Evolutionary conservation across 2,888 invertebrate genomes (phyloP), one percentile per base, ranked within the genome.

Genomic region (Brenthis ino): DNA sequence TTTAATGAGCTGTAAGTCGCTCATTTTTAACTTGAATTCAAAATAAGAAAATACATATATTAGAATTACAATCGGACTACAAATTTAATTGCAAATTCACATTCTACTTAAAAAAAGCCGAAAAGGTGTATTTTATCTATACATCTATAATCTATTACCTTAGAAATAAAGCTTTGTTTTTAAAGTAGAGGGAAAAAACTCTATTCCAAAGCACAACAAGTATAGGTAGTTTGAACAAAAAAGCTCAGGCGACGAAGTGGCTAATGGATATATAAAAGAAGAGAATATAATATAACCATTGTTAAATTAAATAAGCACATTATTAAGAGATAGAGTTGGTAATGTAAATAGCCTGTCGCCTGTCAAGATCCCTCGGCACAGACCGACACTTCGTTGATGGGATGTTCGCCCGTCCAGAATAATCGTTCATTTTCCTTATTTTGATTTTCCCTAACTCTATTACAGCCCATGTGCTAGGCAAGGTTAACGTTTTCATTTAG

Each of bases 331-430:
- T 48, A 47, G 24, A 60, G 28, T 60, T 24, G 51, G 37, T 54
- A 63, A 63, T 63, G 63, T 63, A 53, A 43, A 63, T 63, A 53
- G 53, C 63, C 53, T 63, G 63, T 63, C 53, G 63, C 37, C 6
- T 63, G 63, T 63, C 63, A 37, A 51, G 63, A 20, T 54, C 20
- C 14, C 63, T 51, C 20, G 6, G 53, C 43, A 37, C 61, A 37
- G 14, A 16, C 63, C 43, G 63, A 63, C 63, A 63, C 63, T 51
- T 63, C 63, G 63, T 20, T 54, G 63, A 63, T 63, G 24, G 53
- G 43, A 53, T 63, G 63, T 63, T 43, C 63, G 53, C 63, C 53
- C 43, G 53, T 16, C 63, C 53, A 43, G 43, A 43, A 53, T 43
- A 63, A 63, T 43, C 63, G 53, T 54, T 43, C 53, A 63, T 51